Percentiles rank a stretch among this genome's conserved stretches.
phyloP scores from a whole-genome alignment of 2,113 vertebrate species.

The Labeo catla region DNA sequence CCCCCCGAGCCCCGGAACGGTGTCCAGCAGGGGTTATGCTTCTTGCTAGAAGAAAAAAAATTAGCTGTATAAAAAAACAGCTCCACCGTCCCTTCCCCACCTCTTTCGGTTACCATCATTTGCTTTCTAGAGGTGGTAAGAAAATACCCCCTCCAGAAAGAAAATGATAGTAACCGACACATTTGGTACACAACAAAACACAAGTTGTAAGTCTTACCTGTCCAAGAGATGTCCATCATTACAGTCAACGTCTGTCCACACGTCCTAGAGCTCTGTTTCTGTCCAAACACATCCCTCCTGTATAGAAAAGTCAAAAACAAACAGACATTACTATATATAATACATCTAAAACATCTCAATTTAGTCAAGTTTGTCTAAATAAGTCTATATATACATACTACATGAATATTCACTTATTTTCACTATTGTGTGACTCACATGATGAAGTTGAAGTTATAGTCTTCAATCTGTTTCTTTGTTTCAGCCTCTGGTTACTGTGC shows the following conservation, averaged over 20 bases:
- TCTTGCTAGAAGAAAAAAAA: background rate
- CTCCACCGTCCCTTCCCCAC: background rate
- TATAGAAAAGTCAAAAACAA: background rate
- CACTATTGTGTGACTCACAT: too few relatives aligned
- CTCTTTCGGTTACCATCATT: background rate
- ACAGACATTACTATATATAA: background rate
- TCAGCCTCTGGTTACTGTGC: too few relatives aligned
- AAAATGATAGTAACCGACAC: background rate
- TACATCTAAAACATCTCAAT: background rate
- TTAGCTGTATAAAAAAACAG: background rate
- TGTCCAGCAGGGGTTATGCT: background rate
- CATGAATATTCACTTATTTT: background rate
- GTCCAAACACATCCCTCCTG: constrained; percentile 90
- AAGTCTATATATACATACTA: too few relatives aligned
- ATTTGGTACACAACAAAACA: background rate
- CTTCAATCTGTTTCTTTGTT: too few relatives aligned
- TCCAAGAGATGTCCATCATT: constrained; percentile 92
- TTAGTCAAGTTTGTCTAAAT: background rate
- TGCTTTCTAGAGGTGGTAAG: background rate
- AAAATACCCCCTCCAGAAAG: background rate
- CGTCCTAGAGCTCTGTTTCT: constrained; percentile 89
- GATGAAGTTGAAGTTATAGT: too few relatives aligned
- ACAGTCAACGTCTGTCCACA: constrained; percentile 86
- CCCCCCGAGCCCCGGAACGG: too few relatives aligned
- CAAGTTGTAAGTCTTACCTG: constrained; percentile 71